phyloP scores from a whole-genome alignment of 2,888 invertebrate genomes.

The Pollenia griseotomentosa region DNA sequence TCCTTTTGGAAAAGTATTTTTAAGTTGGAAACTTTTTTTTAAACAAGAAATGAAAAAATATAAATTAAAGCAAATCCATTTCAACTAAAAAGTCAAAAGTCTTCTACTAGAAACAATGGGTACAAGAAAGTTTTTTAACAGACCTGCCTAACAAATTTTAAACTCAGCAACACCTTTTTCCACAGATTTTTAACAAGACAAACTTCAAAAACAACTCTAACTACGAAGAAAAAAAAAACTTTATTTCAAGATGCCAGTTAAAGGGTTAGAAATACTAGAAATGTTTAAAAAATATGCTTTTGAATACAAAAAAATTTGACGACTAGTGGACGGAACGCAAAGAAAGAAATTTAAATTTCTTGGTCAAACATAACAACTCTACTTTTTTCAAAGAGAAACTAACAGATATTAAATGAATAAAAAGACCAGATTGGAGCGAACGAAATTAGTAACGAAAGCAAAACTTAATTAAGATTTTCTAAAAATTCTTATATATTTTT shows the following conservation, averaged over 20 bases:
- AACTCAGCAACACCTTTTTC: slow-evolving; percentile 13
- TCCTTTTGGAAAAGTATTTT: background rate
- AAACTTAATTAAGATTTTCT: no score
- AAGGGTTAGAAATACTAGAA: background rate
- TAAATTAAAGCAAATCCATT: background rate
- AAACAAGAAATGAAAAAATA: background rate
- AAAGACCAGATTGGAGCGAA: no score
- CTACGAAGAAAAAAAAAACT: background rate
- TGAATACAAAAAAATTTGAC: no score
- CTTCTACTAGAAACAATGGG: background rate
- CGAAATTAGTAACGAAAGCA: no score
- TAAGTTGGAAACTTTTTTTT: slow-evolving; percentile 7
- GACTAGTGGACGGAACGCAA: no score
- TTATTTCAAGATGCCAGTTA: background rate
- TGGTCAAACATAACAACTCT: no score
- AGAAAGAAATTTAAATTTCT: no score
- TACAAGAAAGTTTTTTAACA: slow-evolving; percentile 33
- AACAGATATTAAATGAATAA: no score
- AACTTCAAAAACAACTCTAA: background rate
- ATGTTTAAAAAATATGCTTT: background rate
- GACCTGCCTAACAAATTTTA: slow-evolving; percentile 5
- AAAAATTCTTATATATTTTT: no score
- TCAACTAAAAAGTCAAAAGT: slow-evolving; percentile 9
- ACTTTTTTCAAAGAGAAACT: no score
- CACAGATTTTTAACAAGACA: slow-evolving; percentile 1